A percentile compares a stretch with the other conserved stretches of the same genome.
phyloP scores from a whole-genome alignment of 2,888 invertebrate genomes.

The Eupithecia inturbata region DNA sequence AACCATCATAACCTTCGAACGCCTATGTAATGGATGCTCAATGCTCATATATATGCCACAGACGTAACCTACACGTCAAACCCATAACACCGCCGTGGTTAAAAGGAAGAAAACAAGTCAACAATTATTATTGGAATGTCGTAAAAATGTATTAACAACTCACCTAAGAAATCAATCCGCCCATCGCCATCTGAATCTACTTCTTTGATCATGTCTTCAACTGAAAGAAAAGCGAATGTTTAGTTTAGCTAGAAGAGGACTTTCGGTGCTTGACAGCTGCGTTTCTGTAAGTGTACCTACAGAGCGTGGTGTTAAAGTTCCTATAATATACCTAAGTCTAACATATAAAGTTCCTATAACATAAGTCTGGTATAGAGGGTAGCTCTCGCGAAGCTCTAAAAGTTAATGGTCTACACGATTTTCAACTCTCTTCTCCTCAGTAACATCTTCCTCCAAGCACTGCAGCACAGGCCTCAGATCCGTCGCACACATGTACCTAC shows the following conservation, averaged over 20 bases:
- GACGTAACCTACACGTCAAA: too few relatives aligned
- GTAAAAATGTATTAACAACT: constrained; percentile 33
- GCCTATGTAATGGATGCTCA: too few relatives aligned
- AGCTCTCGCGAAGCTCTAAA: neutral
- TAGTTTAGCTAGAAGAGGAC: neutral
- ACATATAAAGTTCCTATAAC: too few relatives aligned
- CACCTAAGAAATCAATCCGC: constrained; percentile 95
- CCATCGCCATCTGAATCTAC: constrained; percentile 98
- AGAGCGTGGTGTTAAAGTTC: too few relatives aligned
- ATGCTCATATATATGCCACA: too few relatives aligned
- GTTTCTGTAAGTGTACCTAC: too few relatives aligned
- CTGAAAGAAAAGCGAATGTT: constrained; percentile 78
- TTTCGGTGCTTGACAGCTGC: too few relatives aligned
- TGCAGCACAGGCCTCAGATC: constrained; percentile 94
- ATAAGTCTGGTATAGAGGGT: neutral
- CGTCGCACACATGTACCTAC: constrained; percentile 94
- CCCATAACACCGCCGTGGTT: too few relatives aligned
- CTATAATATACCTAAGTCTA: too few relatives aligned
- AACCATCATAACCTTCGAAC: too few relatives aligned
- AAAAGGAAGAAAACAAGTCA: too few relatives aligned
- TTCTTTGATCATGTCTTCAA: constrained; percentile 98
- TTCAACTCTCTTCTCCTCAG: constrained; percentile 94
- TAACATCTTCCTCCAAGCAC: constrained; percentile 94
- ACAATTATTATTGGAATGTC: neutral
- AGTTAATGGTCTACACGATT: too few relatives aligned